Conservation (phyloP, 2,888 invertebrate genomes). For the Endotricha flammealis region DNA sequence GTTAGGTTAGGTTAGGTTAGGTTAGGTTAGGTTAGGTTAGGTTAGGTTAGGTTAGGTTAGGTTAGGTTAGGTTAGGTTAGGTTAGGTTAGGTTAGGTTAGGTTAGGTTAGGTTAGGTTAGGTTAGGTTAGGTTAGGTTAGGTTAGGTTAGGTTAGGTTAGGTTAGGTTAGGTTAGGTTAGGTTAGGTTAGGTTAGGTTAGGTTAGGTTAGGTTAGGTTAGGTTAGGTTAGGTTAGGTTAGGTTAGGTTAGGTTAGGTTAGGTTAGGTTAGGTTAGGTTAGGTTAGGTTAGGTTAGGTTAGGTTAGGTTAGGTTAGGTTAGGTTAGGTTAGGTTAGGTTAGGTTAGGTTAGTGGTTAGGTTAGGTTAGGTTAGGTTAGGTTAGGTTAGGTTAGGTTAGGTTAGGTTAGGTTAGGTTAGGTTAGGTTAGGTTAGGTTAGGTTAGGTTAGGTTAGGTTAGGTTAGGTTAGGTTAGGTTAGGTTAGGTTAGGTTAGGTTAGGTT, state of each 20-base stretch:
- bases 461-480: too few relatives aligned
- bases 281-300: constrained; percentile 15
- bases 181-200: constrained; percentile 16
- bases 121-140: constrained; percentile 12
- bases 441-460: too few relatives aligned
- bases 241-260: constrained; percentile 17
- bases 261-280: constrained; percentile 16
- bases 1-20: constrained; percentile 20
- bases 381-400: too few relatives aligned
- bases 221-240: constrained; percentile 16
- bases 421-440: too few relatives aligned
- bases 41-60: constrained; percentile 23
- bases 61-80: constrained; percentile 25
- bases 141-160: constrained; percentile 13
- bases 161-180: constrained; percentile 16
- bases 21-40: constrained; percentile 20
- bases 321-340: too few relatives aligned
- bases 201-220: constrained; percentile 16
- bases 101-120: constrained; percentile 21
- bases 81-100: constrained; percentile 25
- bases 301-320: constrained; percentile 14
- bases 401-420: too few relatives aligned
- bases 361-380: too few relatives aligned
- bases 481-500: too few relatives aligned
- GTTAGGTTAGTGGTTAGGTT: too few relatives aligned